Conservation (phyloP, 2,888 invertebrate species). For the Diarsia brunnea region DNA sequence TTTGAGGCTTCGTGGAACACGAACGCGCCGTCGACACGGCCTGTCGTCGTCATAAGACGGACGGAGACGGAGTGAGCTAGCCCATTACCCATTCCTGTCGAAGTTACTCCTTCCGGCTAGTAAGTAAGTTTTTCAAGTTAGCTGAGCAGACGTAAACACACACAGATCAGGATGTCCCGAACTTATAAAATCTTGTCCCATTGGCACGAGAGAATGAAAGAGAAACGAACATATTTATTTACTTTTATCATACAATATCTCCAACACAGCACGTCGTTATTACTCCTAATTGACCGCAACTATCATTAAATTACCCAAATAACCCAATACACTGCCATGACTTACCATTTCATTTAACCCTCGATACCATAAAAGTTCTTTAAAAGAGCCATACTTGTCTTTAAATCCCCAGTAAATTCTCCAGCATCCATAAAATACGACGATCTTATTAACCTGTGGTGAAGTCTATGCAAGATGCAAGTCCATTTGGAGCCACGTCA, state of each 20-base stretch:
- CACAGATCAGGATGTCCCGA: too few relatives aligned
- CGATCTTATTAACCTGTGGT: slow-evolving; percentile 46
- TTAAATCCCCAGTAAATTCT: not conserved
- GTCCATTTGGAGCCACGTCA: slow-evolving; percentile 34
- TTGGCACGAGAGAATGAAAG: not conserved
- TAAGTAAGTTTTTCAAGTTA: too few relatives aligned
- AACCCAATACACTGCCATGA: not conserved
- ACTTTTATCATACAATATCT: not conserved
- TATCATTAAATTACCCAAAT: not conserved
- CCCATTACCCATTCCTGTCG: too few relatives aligned
- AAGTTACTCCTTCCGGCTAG: too few relatives aligned
- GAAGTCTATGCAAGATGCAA: slow-evolving; percentile 40
- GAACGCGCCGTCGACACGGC: too few relatives aligned
- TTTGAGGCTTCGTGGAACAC: too few relatives aligned
- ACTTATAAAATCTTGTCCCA: not conserved
- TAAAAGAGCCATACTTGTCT: slow-evolving; percentile 6
- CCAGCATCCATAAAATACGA: slow-evolving; percentile 31
- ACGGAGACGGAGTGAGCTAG: too few relatives aligned
- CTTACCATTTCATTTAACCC: slow-evolving; percentile 20
- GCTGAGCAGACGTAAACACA: too few relatives aligned
- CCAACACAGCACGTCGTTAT: not conserved
- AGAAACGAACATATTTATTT: not conserved
- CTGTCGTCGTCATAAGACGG: too few relatives aligned
- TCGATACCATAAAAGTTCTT: not conserved
- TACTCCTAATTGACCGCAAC: not conserved